Conservation (phyloP, 2,113 vertebrate species). For the Nothocercus julius region DNA sequence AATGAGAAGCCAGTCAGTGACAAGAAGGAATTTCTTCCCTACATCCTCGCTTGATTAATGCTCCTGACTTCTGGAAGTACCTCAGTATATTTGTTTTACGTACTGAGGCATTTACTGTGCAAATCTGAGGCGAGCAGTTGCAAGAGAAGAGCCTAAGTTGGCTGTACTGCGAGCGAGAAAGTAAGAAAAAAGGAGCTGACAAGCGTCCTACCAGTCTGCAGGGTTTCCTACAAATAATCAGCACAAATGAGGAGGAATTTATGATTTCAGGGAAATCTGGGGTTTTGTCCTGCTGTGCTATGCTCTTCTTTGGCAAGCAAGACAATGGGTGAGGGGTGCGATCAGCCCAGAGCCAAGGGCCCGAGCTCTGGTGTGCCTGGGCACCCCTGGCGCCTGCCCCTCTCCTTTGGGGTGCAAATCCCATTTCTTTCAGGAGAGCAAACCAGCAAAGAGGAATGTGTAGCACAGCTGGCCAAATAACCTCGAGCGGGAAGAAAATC, state of each 20-base stretch:
- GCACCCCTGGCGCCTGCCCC: not conserved
- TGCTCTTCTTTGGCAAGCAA: not conserved
- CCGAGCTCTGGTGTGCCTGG: accelerated
- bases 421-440: not conserved
- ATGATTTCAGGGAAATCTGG: not conserved
- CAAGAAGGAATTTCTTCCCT: not conserved
- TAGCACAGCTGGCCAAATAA: not conserved
- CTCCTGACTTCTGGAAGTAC: not conserved
- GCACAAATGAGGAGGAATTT: not conserved
- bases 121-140: not conserved
- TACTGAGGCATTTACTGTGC: not conserved
- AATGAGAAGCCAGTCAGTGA: not conserved
- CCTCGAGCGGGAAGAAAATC: not conserved
- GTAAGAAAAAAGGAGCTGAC: not conserved
- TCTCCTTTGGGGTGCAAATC: not conserved
- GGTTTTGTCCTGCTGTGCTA: not conserved
- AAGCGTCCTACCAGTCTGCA: accelerated
- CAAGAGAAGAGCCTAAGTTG: not conserved
- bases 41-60: accelerated
- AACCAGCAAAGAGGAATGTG: not conserved
- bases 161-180: not conserved
- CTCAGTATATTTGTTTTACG: not conserved
- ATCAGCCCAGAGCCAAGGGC: too few relatives aligned
- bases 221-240: not conserved
- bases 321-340: too few relatives aligned